Base-by-base conservation (phyloP, 1,140 invertebrate genomes). In the Drosophila triauraria region DNA sequence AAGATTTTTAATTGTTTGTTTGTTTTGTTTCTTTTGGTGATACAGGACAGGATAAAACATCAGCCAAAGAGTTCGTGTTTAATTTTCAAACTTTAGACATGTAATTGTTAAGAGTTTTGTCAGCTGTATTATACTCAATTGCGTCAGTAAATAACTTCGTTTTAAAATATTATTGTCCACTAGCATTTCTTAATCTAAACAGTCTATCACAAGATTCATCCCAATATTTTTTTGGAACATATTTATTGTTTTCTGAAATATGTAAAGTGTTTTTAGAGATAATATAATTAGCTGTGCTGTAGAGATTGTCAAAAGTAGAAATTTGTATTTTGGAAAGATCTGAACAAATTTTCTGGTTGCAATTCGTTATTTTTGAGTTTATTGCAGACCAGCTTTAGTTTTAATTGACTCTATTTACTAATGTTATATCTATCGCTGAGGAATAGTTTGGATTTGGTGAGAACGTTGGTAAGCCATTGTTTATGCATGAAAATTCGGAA, bases 111-210 rank as follows among this genome's bases (percentile, higher is more conserved):
- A 50, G 7, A 12, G 25, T 27, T 53, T 35, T 53, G 30, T 32
- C 13, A 17, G 15, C 9, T 54, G 23, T 54, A 32, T 38, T 38
- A 23, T 54, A 35, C 40, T 54, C 51, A 38, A n/a, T 23, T n/a
- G 40, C 35, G 20, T 57, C 23, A n/a, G 40, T 42, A 20, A 43
- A 43, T 4, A 54, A 17, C 15, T 57, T 42, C 15, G 40, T 30
- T 27, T 43, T 43, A 17, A 23, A 57, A 57, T 54, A 54, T 54
- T 54, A 25, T 57, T 57, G 54, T 43, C 40, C 9, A 13, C 13
- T 44, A 13, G 54, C 54, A 57, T 25, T 57, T 17, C 40, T 57
- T 43, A 57, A 10, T 43, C 54, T 43, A 43, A 44, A 57, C 27
- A 57, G 25, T 43, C n/a, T 57, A 17, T 57, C 23, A 27, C 40